Evolutionary conservation across 2,113 vertebrate species (phyloP).

Genomic region (Dasyurus viverrinus): DNA sequence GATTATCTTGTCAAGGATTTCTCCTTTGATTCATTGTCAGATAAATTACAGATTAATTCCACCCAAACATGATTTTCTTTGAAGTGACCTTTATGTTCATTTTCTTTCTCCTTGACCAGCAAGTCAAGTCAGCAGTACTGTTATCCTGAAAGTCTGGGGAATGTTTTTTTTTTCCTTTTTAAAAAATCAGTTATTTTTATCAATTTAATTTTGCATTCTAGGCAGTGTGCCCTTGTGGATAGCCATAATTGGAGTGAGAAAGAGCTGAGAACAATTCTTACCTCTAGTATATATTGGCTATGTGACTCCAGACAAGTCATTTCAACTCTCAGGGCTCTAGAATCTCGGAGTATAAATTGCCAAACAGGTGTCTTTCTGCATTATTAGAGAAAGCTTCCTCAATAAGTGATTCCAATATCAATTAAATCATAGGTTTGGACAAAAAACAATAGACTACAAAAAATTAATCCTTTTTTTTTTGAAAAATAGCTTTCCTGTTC

Average conservation of each 20-base stretch:
- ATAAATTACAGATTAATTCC: neutral
- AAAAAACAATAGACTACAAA: neutral
- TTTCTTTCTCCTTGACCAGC: slow-evolving; percentile 1
- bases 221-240: neutral
- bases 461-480: neutral
- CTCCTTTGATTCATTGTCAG: neutral
- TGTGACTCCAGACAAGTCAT: neutral
- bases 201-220: neutral
- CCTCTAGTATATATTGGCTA: too few species aligned
- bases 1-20: neutral
- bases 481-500: neutral
- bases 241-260: neutral
- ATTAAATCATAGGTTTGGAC: neutral
- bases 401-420: neutral
- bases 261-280: neutral
- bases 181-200: neutral
- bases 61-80: neutral
- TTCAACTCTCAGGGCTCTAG: neutral
- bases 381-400: neutral
- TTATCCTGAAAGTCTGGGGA: neutral
- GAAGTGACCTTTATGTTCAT: slow-evolving; percentile 11
- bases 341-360: neutral
- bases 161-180: neutral
- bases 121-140: slow-evolving; percentile 24
- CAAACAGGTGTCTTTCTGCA: neutral